Conservation (phyloP, 2,888 invertebrate species). For the Thera obeliscata region DNA sequence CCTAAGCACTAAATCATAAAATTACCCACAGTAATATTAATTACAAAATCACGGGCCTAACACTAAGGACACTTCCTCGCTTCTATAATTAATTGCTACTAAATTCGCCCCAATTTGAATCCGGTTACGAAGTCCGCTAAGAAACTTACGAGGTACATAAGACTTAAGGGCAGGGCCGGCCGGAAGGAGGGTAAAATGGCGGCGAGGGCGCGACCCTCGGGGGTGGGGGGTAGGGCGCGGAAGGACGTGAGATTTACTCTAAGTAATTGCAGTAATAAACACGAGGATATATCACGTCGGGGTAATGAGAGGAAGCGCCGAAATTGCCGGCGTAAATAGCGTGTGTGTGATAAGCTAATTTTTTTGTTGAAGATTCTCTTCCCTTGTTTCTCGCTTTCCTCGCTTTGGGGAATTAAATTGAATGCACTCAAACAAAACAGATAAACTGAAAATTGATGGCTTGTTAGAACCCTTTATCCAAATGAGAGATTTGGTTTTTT, state of each 20-base stretch:
- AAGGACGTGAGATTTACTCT: conserved; percentile 85
- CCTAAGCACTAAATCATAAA: conserved; percentile 62
- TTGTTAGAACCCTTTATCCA: conserved; percentile 3
- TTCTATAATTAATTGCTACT: conserved; percentile 84
- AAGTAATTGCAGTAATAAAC: conserved; percentile 86
- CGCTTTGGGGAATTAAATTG: conserved; percentile 35
- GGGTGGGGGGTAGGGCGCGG: conserved; percentile 65
- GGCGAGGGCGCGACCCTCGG: conserved; percentile 80
- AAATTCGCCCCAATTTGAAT: conserved; percentile 84
- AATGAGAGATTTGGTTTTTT: conserved; percentile 8
- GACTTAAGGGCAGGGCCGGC: conserved; percentile 83
- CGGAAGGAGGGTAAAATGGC: conserved; percentile 83
- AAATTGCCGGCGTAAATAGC: conserved; percentile 83
- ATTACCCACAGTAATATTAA: conserved; percentile 74
- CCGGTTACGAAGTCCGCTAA: conserved; percentile 83
- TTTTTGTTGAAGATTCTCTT: conserved; percentile 57
- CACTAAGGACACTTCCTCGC: conserved; percentile 76
- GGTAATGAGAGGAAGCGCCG: conserved; percentile 83
- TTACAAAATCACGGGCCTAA: conserved; percentile 72
- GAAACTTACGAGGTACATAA: conserved; percentile 84
- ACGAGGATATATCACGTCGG: conserved; percentile 84
- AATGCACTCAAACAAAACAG: conserved; percentile 24
- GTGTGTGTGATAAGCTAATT: conserved; percentile 83
- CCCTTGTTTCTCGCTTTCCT: conserved; percentile 53
- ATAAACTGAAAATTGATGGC: conserved; percentile 17